phyloP scores from a whole-genome alignment of 2,888 invertebrate genomes.

The Brenthis ino region DNA sequence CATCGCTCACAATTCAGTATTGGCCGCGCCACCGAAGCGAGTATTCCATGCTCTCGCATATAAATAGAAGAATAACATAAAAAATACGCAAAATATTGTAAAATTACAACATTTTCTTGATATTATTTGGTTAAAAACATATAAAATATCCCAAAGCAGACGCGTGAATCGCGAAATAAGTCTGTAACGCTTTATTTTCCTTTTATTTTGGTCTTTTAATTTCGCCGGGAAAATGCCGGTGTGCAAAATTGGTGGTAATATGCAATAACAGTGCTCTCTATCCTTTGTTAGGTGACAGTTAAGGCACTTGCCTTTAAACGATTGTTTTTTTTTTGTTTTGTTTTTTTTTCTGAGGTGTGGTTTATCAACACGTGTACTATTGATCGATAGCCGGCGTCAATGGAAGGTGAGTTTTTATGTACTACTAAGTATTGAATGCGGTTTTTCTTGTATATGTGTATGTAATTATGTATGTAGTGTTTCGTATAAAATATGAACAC shows the following conservation, averaged over 20 bases:
- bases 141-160: slow-evolving; percentile 40
- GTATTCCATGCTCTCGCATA: slow-evolving; percentile 52
- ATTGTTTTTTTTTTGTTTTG: slow-evolving; percentile 52
- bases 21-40: slow-evolving; percentile 63
- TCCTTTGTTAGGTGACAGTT: slow-evolving; percentile 54
- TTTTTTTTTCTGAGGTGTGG: slow-evolving; percentile 50
- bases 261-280: slow-evolving; percentile 52
- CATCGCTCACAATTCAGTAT: slow-evolving; percentile 64
- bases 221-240: slow-evolving; percentile 75
- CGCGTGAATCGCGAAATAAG: slow-evolving; percentile 39
- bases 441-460: too few species aligned
- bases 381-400: slow-evolving; percentile 53
- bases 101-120: slow-evolving; percentile 49
- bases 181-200: slow-evolving; percentile 26
- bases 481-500: too few species aligned
- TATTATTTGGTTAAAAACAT: slow-evolving; percentile 28
- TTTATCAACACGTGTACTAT: slow-evolving; percentile 58
- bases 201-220: slow-evolving; percentile 51
- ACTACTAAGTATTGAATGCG: neutral
- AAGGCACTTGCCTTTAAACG: slow-evolving; percentile 48
- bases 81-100: slow-evolving; percentile 52
- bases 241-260: slow-evolving; percentile 51
- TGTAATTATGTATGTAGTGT: too few species aligned
- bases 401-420: slow-evolving; percentile 39
- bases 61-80: slow-evolving; percentile 45